These are phyloP conservation scores for Ctenoplectra terminalis DNA, from an alignment of 1,140 invertebrate genomes.

Conservation along the genomic window DNA sequence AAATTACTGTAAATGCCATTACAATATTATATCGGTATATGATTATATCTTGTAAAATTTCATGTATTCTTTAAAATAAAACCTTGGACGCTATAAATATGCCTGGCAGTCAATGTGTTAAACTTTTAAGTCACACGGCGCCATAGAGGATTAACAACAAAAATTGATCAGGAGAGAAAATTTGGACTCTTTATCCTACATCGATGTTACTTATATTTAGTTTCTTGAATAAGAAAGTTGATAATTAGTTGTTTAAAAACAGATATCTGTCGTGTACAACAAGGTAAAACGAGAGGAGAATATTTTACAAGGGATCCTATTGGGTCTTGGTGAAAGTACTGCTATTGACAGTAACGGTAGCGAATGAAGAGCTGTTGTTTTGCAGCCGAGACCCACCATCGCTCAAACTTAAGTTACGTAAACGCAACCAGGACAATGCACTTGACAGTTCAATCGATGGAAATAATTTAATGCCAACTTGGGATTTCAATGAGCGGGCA, in stretches of 20 bases:
- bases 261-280: not conserved
- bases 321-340: slow-evolving; percentile 42
- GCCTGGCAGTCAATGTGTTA: too few species aligned
- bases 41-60: too few species aligned
- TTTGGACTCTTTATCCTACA: too few species aligned
- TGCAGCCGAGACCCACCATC: slow-evolving; percentile 56
- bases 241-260: not conserved
- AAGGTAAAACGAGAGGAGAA: slow-evolving; percentile 24
- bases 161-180: too few species aligned
- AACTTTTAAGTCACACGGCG: too few species aligned
- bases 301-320: slow-evolving; percentile 46
- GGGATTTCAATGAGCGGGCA: slow-evolving; percentile 14
- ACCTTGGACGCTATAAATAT: too few species aligned
- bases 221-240: not conserved
- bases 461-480: slow-evolving; percentile 65
- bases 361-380: slow-evolving; percentile 60
- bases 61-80: too few species aligned
- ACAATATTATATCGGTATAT: too few species aligned
- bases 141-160: too few species aligned
- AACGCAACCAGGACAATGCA: slow-evolving; percentile 66
- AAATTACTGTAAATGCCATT: too few species aligned
- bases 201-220: too few species aligned
- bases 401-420: slow-evolving; percentile 70
- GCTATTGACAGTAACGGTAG: slow-evolving; percentile 63
- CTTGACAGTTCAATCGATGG: slow-evolving; percentile 65